Conservation (phyloP, 2,113 vertebrate genomes). For the Malurus elegans region DNA sequence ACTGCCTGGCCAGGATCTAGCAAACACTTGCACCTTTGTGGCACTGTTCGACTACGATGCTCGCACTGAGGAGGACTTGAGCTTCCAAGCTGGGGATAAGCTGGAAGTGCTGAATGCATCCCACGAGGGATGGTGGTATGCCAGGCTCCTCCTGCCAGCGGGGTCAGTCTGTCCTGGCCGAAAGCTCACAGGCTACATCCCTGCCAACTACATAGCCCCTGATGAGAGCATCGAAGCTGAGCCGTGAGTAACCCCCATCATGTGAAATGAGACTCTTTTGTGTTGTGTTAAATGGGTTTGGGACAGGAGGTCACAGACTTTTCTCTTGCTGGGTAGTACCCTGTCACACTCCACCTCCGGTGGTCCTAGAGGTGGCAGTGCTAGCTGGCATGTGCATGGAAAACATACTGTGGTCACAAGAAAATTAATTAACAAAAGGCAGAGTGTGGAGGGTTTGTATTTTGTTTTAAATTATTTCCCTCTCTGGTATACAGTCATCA, state of each 20-base stretch:
- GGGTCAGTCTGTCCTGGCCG: conserved; percentile 15
- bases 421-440: neutral
- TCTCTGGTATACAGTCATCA: neutral
- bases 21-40: conserved; percentile 62
- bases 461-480: neutral
- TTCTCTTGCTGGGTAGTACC: neutral
- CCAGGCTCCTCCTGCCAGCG: conserved; percentile 75
- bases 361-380: neutral
- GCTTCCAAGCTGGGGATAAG: conserved; percentile 81
- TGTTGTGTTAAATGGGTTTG: neutral
- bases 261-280: neutral
- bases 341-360: neutral
- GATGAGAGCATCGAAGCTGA: conserved; percentile 86
- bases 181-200: conserved; percentile 83
- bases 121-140: conserved; percentile 85
- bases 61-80: conserved; percentile 88
- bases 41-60: conserved; percentile 89
- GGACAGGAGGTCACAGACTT: neutral
- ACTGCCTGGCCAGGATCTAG: neutral
- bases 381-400: neutral
- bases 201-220: conserved; percentile 89
- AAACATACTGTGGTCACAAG: rapidly evolving
- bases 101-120: conserved; percentile 79
- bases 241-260: conserved; percentile 77
- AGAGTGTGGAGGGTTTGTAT: neutral